Evolutionary conservation across 2,113 vertebrate genomes (phyloP), one percentile per base, ranked within the genome.

Genomic region (Pogona vitticeps): DNA sequence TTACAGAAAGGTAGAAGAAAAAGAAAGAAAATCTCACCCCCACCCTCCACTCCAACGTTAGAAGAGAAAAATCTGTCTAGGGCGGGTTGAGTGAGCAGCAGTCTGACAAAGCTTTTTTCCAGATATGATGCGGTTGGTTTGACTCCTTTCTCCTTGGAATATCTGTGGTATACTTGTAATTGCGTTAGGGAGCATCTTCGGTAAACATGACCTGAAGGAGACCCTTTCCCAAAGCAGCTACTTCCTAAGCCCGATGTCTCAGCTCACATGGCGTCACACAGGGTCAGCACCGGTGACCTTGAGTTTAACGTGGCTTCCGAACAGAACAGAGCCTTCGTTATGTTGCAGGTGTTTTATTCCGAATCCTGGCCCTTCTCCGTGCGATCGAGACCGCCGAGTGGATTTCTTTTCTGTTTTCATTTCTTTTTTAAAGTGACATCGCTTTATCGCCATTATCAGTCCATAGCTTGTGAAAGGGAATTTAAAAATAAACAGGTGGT

Each of bases 241-340:
- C n/a, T 6, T 2, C 1, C 46, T 17, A 23, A 7, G 0, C 13
- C 7, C 21, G 3, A 17, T 0, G 15, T 38, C 2, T 2, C 67
- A 59, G 46, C 46, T 10, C 46, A 3, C n/a, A 14, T n/a, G 3
- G 31, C 70, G 52, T 33, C 6, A 0, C 42, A 26, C 6, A 2
- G 0, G 15, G 28, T 0, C 80, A 2, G 3, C 33, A 0, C n/a
- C 36, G 67, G 0, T 68, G 40, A 13, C 10, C 6, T 38, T 2
- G n/a, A 59, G 31, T 28, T 61, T 52, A 46, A 61, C 31, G 59
- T 23, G 65, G 23, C 26, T 67, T 21, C 28, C 23, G 28, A 58
- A n/a, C 58, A 12, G 33, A 76, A 33, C 33, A 1, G 70, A 42
- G 36, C 33, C 33, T 1, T 78, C 0, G 6, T 0, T 0, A 0